phyloP scores from a whole-genome alignment of 2,888 invertebrate genomes.

The Caenorhabditis angaria region DNA sequence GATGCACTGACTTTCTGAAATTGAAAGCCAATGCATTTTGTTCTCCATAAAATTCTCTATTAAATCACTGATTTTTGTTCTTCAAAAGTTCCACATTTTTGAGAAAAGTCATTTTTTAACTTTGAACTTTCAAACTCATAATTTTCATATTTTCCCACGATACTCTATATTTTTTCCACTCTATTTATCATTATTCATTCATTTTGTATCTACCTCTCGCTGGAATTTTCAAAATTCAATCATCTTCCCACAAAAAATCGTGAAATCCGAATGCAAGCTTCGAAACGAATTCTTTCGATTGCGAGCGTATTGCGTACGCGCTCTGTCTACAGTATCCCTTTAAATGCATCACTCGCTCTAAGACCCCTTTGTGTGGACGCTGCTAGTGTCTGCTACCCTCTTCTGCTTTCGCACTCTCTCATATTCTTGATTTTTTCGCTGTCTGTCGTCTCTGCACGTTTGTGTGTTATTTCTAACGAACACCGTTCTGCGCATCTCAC shows the following conservation, averaged over 20 bases:
- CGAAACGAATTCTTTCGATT: constrained; percentile 7
- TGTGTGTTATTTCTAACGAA: constrained; percentile 22
- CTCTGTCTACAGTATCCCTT: constrained; percentile 27
- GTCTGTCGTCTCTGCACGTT: constrained; percentile 24
- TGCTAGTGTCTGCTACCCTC: constrained; percentile 9
- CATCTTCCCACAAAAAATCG: not conserved
- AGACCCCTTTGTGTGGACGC: constrained; percentile 20
- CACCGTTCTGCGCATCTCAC: constrained; percentile 41
- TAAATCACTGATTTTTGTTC: not conserved
- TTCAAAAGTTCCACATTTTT: not conserved
- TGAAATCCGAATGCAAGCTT: not conserved
- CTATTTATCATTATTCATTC: not conserved
- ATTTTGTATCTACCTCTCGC: not conserved
- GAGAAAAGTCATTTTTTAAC: not conserved
- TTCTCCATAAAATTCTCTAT: not conserved
- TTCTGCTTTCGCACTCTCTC: constrained; percentile 8
- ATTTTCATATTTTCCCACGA: not conserved
- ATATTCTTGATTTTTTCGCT: constrained; percentile 11
- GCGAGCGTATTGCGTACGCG: constrained; percentile 46
- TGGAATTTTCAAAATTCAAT: constrained; percentile 3
- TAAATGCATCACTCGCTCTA: constrained; percentile 23
- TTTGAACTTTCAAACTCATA: not conserved
- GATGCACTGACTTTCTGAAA: not conserved
- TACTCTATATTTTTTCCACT: not conserved
- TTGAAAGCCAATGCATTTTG: not conserved